Conservation (phyloP, 2,888 invertebrate genomes). For the Sphaerophoria rueppellii region DNA sequence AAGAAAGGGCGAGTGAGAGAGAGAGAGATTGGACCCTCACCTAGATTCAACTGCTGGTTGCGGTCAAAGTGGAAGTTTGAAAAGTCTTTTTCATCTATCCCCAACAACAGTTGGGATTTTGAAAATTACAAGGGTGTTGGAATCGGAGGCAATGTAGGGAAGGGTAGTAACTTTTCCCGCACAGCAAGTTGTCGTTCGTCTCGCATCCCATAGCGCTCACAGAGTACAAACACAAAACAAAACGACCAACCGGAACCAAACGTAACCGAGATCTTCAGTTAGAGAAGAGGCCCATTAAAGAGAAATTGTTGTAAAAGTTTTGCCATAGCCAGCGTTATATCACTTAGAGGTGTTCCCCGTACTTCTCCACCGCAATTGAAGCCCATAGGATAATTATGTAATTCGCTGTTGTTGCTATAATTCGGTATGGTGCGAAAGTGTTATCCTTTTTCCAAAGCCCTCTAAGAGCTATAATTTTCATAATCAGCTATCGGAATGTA, state of each 20-base stretch:
- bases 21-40: constrained; percentile 8
- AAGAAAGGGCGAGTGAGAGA: background rate
- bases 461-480: constrained; percentile 65
- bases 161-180: constrained; percentile 63
- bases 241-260: constrained; percentile 18
- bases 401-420: background rate
- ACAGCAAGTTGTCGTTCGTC: constrained; percentile 59
- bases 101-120: constrained; percentile 31
- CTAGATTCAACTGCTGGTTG: constrained; percentile 2
- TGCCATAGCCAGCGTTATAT: constrained; percentile 11
- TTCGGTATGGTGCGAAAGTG: background rate
- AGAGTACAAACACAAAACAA: constrained; percentile 1
- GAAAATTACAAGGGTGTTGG: constrained; percentile 54
- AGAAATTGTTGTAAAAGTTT: constrained; percentile 63
- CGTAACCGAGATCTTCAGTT: background rate
- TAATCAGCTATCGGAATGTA: constrained; percentile 66
- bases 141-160: constrained; percentile 58
- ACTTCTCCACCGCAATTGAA: background rate
- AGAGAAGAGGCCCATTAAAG: constrained; percentile 41
- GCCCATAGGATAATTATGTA: constrained; percentile 53
- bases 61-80: constrained; percentile 2
- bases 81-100: no score
- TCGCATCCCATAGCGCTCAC: no score
- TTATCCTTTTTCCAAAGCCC: constrained; percentile 46
- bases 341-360: background rate